A percentile compares a stretch with the other conserved stretches of the same genome.
phyloP scores from a whole-genome alignment of 1,140 invertebrate species.

The Drosophila seguyi region DNA sequence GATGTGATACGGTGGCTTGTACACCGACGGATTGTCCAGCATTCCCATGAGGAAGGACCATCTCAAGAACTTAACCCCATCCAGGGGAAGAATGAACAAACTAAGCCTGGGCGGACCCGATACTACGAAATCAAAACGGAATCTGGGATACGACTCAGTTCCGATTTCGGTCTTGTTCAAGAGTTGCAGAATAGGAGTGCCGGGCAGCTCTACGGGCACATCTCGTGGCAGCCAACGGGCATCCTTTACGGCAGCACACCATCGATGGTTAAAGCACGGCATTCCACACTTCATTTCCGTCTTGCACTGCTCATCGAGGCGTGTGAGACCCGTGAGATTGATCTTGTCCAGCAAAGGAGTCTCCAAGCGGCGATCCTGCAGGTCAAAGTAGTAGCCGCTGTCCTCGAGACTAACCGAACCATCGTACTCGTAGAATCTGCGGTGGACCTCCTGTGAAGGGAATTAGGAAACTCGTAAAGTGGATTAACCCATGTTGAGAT shows the following conservation, averaged over 20 bases:
- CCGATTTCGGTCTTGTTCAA: constrained; percentile 45
- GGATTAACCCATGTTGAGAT: not conserved
- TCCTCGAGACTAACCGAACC: constrained; percentile 86
- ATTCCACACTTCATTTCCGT: constrained; percentile 90
- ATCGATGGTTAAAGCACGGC: constrained; percentile 89
- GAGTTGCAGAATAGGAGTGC: constrained; percentile 35
- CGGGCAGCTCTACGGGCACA: constrained; percentile 51
- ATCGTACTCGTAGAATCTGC: constrained; percentile 87
- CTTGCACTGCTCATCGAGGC: constrained; percentile 87
- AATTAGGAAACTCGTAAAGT: not conserved
- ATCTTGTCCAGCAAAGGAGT: constrained; percentile 86
- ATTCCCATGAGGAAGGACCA: constrained; percentile 85
- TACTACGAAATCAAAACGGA: constrained; percentile 55
- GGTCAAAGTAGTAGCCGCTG: constrained; percentile 90
- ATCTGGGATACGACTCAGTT: not conserved
- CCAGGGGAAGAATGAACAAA: constrained; percentile 47
- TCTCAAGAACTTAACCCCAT: constrained; percentile 51
- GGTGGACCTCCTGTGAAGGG: constrained; percentile 87
- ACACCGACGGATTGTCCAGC: constrained; percentile 87
- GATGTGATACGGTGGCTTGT: constrained; percentile 88
- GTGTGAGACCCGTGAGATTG: constrained; percentile 86
- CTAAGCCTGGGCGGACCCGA: constrained; percentile 89
- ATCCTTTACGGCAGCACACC: constrained; percentile 45
- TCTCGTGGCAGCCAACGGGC: constrained; percentile 64
- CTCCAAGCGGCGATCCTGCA: constrained; percentile 90